Evolutionary conservation across 2,797 vertebrate species (phyloP), one percentile per base, ranked within the genome.

Genomic region (Margarornis squamiger): DNA sequence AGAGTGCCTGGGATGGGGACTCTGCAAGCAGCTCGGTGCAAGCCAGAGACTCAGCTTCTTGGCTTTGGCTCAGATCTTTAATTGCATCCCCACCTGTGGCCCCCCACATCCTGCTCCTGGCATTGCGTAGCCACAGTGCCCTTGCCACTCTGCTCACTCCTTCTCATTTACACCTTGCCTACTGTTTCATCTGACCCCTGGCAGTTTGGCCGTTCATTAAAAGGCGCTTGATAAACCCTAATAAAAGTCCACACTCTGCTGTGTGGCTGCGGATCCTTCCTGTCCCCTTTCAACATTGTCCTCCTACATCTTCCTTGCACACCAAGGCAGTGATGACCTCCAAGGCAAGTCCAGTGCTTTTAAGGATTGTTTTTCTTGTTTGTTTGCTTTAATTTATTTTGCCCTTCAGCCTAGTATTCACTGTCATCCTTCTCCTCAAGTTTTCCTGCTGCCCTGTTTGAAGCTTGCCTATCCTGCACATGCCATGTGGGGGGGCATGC

Each of bases 121-220:
- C 54, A 68, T 68, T 75, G 41, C 49, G 19, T 0, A 7, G 68
- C 27, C 55, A 76, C 38, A 79, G 71, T 1, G 3, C 15, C 52
- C 19, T 41, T 2, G 2, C 59, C 41, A 36, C n/a, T 73, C 57
- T 10, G 55, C 34, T 71, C 3, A 3, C 65, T 79, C 22, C 65
- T 87, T 76, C 77, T 86, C 48, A 77, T 96, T 95, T 87, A 90
- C 61, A 86, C 52, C 52, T 87, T 66, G 58, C 78, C 81, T 71
- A 21, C 77, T 32, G 30, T 92, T 92, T 85, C 75, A 58, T 26
- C 77, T 86, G 70, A 83, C 23, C 54, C 49, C 58, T 1, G 2
- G 32, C 71, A 90, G 49, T 58, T 80, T 2, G 10, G 49, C 61
- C 0, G 0, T 77, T 92, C 68, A 77, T 92, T 86, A 82, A 80